Conservation (phyloP, 2,797 vertebrate species). For the Pteropus rufus region DNA sequence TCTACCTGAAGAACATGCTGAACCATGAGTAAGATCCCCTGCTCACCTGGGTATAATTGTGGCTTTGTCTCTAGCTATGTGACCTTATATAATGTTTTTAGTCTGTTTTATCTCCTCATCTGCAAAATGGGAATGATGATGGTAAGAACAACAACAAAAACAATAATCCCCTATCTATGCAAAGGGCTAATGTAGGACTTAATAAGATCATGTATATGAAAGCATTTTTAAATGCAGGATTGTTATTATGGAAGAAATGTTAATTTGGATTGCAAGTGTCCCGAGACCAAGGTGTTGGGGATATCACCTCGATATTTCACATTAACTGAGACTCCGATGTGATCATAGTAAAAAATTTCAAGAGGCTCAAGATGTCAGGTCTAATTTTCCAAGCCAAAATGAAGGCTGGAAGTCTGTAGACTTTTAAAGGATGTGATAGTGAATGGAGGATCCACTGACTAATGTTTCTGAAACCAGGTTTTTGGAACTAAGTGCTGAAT, state of each 20-base stretch:
- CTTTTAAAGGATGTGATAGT: neutral
- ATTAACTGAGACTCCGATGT: neutral
- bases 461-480: neutral
- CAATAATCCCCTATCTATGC: neutral
- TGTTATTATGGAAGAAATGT: slow-evolving; percentile 38
- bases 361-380: neutral
- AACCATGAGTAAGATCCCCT: neutral
- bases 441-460: neutral
- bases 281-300: neutral
- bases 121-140: neutral
- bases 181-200: neutral
- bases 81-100: neutral
- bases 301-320: neutral
- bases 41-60: neutral
- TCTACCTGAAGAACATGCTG: neutral
- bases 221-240: neutral
- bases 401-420: neutral
- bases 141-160: neutral
- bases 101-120: neutral
- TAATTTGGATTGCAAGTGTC: neutral
- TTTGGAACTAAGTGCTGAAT: slow-evolving; percentile 20
- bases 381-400: neutral
- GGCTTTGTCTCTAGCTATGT: neutral
- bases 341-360: neutral
- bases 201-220: slow-evolving; percentile 37